Percentiles rank a stretch among this genome's conserved stretches.
These are phyloP conservation scores for Rhinogobio ventralis DNA, from an alignment of 2,797 vertebrate genomes.

Conservation along the genomic window DNA sequence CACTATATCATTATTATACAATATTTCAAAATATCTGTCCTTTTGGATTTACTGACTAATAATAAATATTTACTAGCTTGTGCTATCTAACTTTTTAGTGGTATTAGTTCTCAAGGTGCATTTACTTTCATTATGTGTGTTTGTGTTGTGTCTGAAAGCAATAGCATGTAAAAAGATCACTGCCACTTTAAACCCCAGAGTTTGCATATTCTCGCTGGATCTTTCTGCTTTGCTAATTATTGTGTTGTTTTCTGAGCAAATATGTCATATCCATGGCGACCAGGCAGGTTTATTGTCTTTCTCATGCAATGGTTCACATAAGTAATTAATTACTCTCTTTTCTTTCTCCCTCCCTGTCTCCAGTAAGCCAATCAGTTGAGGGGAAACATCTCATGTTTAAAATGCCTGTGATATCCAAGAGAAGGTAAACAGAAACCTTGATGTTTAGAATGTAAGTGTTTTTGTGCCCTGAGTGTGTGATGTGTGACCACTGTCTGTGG, in stretches of 20 bases:
- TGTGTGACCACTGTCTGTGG: neutral
- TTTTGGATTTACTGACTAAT: neutral
- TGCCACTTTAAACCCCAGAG: conserved; percentile 97
- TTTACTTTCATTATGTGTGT: conserved; percentile 64
- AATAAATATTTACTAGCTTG: neutral
- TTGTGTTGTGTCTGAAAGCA: conserved; percentile 73
- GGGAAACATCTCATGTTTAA: conserved; percentile 92
- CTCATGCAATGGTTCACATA: conserved; percentile 99
- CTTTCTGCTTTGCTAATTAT: conserved; percentile 99
- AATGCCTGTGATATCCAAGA: conserved; percentile 87
- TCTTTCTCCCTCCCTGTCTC: conserved; percentile 88
- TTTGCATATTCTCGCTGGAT: conserved; percentile 99
- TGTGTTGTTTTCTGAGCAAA: conserved; percentile 99
- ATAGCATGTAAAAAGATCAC: conserved; percentile 87
- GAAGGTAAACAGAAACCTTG: conserved; percentile 92
- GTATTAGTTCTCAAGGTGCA: conserved; percentile 57
- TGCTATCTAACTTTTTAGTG: conserved; percentile 39
- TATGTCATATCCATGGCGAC: conserved; percentile 99
- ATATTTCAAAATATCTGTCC: neutral
- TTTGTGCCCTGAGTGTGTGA: conserved; percentile 63
- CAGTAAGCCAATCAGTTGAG: conserved; percentile 99
- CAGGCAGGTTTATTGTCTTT: conserved; percentile 99
- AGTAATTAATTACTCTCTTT: conserved; percentile 99
- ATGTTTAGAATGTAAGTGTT: conserved; percentile 77
- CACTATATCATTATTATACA: neutral